Base-by-base conservation (phyloP, 53 echinoderm and acorn worm species). In the Crossaster papposus region DNA sequence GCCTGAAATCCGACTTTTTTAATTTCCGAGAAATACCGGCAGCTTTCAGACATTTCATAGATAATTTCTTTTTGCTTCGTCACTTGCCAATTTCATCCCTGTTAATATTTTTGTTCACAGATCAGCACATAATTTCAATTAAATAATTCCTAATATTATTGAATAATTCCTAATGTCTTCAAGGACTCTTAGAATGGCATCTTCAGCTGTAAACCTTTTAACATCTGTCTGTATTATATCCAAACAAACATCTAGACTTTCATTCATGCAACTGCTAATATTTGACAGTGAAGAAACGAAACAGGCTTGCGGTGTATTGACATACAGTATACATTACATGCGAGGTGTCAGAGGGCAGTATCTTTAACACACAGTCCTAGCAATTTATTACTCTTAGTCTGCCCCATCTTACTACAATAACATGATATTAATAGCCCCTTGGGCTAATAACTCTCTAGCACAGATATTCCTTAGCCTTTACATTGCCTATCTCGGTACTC, bases 401-500 rank as follows among this genome's bases (percentile, higher is more conserved):
- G 24, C 3, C 79, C 28, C 6, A 54, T 13, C 80, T 58, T 55
- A 80, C 80, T 80, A 33, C 30, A 80, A 54, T 13, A 80, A 80
- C 80, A 80, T 80, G 80, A 80, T 80, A 80, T 58, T 80, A 80
- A 80, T 18, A 22, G n/a, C 30, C 18, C 80, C 55, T 37, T 12
- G 22, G 80, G 80, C 23, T 52, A 80, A 54, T 80, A 58, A n/a
- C n/a, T 33, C 80, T 28, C 58, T 80, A 4, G 18, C n/a, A 29
- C n/a, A 50, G 15, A 14, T 6, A 11, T 0, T 74, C 36, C 15
- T 26, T 28, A 28, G 30, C 14, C 26, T 31, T 13, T 28, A 28
- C 35, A 33, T 33, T 13, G 10, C 31, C 75, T 17, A 32, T 74
- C 9, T 74, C 36, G 28, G 10, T 26, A 68, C 28, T 3, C 68